phyloP scores from a whole-genome alignment of 2,888 invertebrate genomes.

The Mesorhabditis sp. region DNA sequence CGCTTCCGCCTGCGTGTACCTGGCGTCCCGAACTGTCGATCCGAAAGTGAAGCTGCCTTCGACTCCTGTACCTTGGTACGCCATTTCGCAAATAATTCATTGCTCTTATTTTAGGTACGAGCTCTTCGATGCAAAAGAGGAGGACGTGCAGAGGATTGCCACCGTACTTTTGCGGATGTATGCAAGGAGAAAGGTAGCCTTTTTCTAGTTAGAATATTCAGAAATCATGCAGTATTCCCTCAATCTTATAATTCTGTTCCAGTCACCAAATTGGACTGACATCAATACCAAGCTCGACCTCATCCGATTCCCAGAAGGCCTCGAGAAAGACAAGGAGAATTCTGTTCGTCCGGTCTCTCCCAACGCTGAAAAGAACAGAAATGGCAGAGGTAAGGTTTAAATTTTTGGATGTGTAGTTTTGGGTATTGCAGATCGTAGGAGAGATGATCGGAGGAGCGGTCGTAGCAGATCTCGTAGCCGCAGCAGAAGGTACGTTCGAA shows the following conservation, averaged over 20 bases:
- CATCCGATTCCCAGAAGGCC: slow-evolving; percentile 3
- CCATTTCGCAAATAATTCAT: neutral
- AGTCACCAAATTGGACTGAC: slow-evolving; percentile 22
- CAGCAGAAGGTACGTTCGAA: no score
- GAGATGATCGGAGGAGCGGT: no score
- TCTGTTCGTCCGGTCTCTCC: no score
- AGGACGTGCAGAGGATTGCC: slow-evolving; percentile 46
- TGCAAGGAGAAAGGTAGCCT: slow-evolving; percentile 34
- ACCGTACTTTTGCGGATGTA: slow-evolving; percentile 43
- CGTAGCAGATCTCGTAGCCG: no score
- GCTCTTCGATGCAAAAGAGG: slow-evolving; percentile 49
- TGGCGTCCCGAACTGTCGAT: slow-evolving; percentile 73
- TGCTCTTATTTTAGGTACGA: slow-evolving; percentile 31
- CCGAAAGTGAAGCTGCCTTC: slow-evolving; percentile 43
- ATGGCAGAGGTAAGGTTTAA: no score
- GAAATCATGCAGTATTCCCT: neutral
- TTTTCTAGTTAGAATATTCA: neutral
- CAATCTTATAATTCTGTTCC: neutral
- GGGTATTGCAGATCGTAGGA: no score
- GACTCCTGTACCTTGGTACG: slow-evolving; percentile 46
- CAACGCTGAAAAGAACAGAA: no score
- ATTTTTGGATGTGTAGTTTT: no score
- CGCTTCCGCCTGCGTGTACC: slow-evolving; percentile 96
- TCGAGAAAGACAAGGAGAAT: no score
- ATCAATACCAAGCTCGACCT: slow-evolving; percentile 31